phyloP scores from a whole-genome alignment of 2,888 invertebrate species.

The Netelia fuscicornis region DNA sequence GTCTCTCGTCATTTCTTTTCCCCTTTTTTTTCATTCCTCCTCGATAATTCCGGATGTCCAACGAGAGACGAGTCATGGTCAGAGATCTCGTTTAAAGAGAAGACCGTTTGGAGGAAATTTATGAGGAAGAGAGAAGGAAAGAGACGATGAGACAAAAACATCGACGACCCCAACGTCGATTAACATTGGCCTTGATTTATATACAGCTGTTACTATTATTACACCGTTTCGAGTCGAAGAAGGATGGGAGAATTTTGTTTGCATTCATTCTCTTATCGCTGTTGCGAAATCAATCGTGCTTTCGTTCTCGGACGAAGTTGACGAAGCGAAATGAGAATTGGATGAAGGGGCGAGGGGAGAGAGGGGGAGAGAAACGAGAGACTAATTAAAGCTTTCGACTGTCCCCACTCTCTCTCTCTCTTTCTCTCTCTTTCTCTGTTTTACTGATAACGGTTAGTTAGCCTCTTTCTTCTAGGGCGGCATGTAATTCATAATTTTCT shows the following conservation, averaged over 20 bases:
- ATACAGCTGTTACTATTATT: background rate
- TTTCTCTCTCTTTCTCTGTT: background rate
- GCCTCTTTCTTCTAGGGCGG: background rate
- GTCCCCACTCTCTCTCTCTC: slow-evolving; percentile 1
- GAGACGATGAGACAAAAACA: background rate
- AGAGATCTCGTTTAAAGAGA: background rate
- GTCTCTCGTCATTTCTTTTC: too few relatives aligned
- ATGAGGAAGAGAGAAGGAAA: background rate
- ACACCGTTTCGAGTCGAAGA: slow-evolving; percentile 12
- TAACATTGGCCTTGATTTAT: slow-evolving; percentile 30
- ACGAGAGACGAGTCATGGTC: slow-evolving; percentile 10
- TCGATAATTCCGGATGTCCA: background rate
- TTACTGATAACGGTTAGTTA: background rate
- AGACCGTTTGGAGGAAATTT: background rate
- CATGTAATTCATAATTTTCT: background rate
- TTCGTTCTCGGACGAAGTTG: slow-evolving; percentile 10
- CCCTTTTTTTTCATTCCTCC: background rate
- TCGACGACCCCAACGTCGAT: slow-evolving; percentile 39
- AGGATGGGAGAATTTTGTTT: slow-evolving; percentile 5
- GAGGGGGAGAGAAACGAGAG: background rate
- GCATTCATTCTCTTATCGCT: slow-evolving; percentile 7
- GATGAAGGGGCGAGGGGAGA: background rate
- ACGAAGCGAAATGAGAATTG: background rate
- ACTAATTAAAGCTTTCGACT: slow-evolving; percentile 29
- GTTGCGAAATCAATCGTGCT: slow-evolving; percentile 37